A percentile compares a stretch with the other conserved stretches of the same genome.
Evolutionary conservation across 1,140 invertebrate genomes (phyloP).

Genomic region (Triops cancriformis): DNA sequence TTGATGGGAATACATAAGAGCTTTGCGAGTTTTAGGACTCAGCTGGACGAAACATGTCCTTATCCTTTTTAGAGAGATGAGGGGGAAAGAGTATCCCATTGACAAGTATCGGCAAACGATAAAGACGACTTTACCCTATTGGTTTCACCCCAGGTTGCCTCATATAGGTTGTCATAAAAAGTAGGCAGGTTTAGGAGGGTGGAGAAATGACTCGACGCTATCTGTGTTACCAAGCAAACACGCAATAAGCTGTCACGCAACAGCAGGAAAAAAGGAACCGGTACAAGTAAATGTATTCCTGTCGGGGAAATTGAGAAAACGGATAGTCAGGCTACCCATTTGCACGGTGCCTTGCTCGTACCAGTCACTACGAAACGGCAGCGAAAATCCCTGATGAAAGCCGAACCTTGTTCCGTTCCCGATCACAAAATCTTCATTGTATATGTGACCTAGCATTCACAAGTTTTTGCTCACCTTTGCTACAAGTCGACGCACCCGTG

Average conservation of each 20-base stretch:
- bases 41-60: background rate
- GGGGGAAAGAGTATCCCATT: background rate
- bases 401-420: background rate
- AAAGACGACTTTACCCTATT: conserved; percentile 14
- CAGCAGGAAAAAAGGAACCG: background rate
- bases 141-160: background rate
- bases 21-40: background rate
- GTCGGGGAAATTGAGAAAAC: background rate
- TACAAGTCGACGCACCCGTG: no score
- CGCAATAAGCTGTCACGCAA: conserved; percentile 12
- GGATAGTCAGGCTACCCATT: background rate
- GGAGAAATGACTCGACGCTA: background rate
- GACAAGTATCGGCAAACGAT: conserved; percentile 10
- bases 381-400: background rate
- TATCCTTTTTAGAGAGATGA: background rate
- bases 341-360: background rate
- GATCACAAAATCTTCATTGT: background rate
- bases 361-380: background rate
- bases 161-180: background rate
- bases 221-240: conserved; percentile 13
- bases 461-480: no score
- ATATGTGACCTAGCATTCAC: background rate
- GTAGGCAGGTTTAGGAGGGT: background rate
- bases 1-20: background rate
- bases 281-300: background rate